Conservation (phyloP, 1,140 invertebrate species). For the Macrobrachium nipponense region DNA sequence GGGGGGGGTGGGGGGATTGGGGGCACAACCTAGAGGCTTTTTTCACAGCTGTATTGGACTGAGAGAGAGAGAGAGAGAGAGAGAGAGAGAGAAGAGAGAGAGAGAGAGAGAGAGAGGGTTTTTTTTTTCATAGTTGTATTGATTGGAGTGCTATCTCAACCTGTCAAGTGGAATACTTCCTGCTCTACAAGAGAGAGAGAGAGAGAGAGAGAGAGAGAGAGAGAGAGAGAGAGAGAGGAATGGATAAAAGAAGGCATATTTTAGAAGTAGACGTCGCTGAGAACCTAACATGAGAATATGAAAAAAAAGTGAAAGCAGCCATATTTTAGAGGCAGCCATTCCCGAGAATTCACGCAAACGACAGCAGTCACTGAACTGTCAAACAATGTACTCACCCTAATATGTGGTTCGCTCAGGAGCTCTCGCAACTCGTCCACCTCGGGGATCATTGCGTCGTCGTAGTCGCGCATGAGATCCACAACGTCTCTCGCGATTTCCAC, state of each 20-base stretch:
- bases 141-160: too few relatives aligned
- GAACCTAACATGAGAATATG: too few relatives aligned
- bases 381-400: slow-evolving; percentile 80
- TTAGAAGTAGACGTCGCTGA: too few relatives aligned
- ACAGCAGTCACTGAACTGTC: not conserved
- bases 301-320: not conserved
- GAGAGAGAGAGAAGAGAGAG: not conserved
- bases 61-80: not conserved
- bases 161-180: too few relatives aligned
- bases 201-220: too few relatives aligned
- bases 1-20: too few relatives aligned
- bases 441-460: slow-evolving; percentile 69
- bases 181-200: too few relatives aligned
- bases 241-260: too few relatives aligned
- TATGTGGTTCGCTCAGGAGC: slow-evolving; percentile 83
- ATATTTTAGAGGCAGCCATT: not conserved
- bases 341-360: not conserved
- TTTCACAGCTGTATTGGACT: not conserved
- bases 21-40: too few relatives aligned
- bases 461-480: slow-evolving; percentile 76
- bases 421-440: slow-evolving; percentile 82
- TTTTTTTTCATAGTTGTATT: too few relatives aligned
- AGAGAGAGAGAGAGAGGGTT: not conserved
- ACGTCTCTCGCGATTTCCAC: slow-evolving; percentile 81
- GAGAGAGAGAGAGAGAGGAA: too few relatives aligned